Evolutionary conservation across 92 coral and sea anemone species (phyloP).

Genomic region (Galaxea fascicularis): DNA sequence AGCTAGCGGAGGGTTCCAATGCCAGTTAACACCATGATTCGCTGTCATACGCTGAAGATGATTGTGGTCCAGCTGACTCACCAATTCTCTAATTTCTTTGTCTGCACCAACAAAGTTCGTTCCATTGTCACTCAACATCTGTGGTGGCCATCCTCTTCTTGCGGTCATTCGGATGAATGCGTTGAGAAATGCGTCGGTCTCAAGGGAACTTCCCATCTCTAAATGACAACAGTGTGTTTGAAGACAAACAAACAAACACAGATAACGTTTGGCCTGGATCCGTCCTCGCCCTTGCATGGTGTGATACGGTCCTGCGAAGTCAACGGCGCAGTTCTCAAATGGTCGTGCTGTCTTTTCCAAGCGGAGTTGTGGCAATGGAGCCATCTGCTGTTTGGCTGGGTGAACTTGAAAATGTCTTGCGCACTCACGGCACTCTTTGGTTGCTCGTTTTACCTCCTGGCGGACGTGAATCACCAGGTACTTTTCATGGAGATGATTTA

Average conservation of each 20-base stretch:
- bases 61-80: constrained; percentile 55
- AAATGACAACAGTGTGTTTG: constrained; percentile 70
- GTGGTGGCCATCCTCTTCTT: constrained; percentile 60
- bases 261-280: constrained; percentile 60
- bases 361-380: constrained; percentile 56
- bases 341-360: constrained; percentile 54
- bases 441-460: constrained; percentile 29
- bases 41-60: constrained; percentile 62
- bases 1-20: constrained; percentile 68
- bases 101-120: constrained; percentile 72
- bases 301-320: constrained; percentile 55
- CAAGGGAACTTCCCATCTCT: constrained; percentile 69
- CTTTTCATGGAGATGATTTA: constrained; percentile 56
- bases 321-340: constrained; percentile 61
- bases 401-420: no score
- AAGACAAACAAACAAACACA: constrained; percentile 63
- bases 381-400: constrained; percentile 60
- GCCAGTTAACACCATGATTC: constrained; percentile 51
- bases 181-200: constrained; percentile 64
- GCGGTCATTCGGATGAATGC: constrained; percentile 66
- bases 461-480: constrained; percentile 51
- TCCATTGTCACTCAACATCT: constrained; percentile 70
- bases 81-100: constrained; percentile 52
- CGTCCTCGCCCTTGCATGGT: constrained; percentile 62
- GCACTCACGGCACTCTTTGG: constrained; percentile 36